Percentiles rank a stretch among this genome's conserved stretches.
Conservation (phyloP, 2,797 vertebrate species). For the Karalla daura region DNA sequence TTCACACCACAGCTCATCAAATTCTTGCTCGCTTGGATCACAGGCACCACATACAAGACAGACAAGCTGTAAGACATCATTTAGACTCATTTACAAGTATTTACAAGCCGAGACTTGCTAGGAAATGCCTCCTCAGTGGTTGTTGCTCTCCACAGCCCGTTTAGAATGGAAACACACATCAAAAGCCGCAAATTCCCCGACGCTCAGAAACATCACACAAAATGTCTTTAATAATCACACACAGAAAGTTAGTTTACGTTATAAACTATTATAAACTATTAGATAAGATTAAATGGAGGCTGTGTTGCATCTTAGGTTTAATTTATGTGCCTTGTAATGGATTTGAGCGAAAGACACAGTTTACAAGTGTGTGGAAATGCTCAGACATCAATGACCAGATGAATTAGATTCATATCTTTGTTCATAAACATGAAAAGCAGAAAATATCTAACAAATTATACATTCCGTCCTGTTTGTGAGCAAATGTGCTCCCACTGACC, state of each 20-base stretch:
- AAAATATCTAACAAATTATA: background rate
- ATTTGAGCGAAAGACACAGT: background rate
- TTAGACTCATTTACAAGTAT: slow-evolving; percentile 18
- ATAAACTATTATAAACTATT: no score
- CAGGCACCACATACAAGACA: background rate
- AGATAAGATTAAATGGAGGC: background rate
- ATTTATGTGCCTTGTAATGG: background rate
- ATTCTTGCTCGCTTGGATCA: slow-evolving; percentile 5
- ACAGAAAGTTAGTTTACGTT: background rate
- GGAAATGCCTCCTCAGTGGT: slow-evolving; percentile 10
- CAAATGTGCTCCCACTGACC: background rate
- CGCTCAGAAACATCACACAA: slow-evolving; percentile 12
- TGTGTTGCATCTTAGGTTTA: background rate
- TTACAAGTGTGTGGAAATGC: background rate
- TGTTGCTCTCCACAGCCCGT: background rate
- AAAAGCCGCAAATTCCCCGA: slow-evolving; percentile 13
- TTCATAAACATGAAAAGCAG: background rate
- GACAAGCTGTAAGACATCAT: slow-evolving; percentile 7
- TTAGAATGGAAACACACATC: background rate
- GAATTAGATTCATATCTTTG: background rate
- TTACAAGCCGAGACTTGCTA: slow-evolving; percentile 5
- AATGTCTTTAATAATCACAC: slow-evolving; percentile 21
- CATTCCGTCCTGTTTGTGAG: background rate
- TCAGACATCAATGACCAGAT: background rate
- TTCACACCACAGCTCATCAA: slow-evolving; percentile 24